Conservation (phyloP, 2,113 vertebrate genomes). For the Ptychochromis oligacanthus region DNA sequence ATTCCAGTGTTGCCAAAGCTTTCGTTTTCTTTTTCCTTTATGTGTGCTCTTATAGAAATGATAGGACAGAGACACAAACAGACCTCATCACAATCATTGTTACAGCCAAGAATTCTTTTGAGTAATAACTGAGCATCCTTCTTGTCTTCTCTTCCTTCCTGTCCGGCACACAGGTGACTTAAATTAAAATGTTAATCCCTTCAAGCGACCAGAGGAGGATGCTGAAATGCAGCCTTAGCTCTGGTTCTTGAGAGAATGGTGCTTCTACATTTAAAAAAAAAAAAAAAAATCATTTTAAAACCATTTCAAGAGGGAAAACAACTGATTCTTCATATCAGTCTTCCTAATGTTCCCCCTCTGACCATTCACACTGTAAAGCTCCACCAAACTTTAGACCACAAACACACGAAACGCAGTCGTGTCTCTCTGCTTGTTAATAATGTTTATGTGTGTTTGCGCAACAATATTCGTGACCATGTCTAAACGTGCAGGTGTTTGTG, state of each 20-base stretch:
- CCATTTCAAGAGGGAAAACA: conserved; percentile 36
- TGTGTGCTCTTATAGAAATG: conserved; percentile 59
- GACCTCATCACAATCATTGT: conserved; percentile 41
- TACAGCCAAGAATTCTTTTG: conserved; percentile 59
- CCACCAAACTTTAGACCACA: background rate
- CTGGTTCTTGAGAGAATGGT: conserved; percentile 44
- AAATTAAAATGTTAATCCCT: background rate
- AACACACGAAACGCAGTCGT: conserved; percentile 17
- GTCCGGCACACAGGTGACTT: background rate
- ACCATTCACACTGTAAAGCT: conserved; percentile 44
- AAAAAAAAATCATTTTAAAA: background rate
- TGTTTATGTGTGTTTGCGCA: conserved; percentile 50
- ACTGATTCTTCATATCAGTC: conserved; percentile 34
- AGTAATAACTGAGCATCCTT: conserved; percentile 14
- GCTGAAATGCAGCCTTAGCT: background rate
- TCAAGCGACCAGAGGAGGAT: conserved; percentile 1
- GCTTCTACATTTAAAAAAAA: conserved; percentile 27
- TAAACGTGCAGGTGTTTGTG: conserved; percentile 68
- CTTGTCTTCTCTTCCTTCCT: background rate
- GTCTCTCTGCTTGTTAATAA: conserved; percentile 61
- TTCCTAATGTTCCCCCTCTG: conserved; percentile 39
- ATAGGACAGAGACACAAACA: conserved; percentile 46
- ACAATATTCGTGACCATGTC: conserved; percentile 56
- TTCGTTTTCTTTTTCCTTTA: conserved; percentile 25
- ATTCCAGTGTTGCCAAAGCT: conserved; percentile 78